These are phyloP conservation scores for Drosophila lacertosa DNA, from an alignment of 1,140 invertebrate genomes.

Conservation along the genomic window DNA sequence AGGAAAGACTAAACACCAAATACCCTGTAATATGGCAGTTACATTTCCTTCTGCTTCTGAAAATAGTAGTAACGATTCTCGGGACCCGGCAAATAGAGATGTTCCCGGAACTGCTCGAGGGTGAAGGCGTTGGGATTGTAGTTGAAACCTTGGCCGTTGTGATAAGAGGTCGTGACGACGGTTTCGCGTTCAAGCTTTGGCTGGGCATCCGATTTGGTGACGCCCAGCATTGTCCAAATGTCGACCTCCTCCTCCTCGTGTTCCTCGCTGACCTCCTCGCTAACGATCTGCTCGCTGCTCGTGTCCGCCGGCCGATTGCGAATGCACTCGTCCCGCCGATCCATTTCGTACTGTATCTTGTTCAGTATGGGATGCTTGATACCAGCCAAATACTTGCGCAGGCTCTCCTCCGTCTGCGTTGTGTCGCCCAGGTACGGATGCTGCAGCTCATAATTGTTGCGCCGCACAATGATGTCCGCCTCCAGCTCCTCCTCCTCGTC, in stretches of 20 bases:
- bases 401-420: conserved; percentile 13
- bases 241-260: conserved; percentile 49
- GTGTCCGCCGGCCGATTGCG: neutral
- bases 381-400: conserved; percentile 12
- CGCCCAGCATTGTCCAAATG: conserved; percentile 50
- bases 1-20: no score
- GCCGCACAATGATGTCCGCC: conserved; percentile 57
- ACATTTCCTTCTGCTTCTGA: conserved; percentile 30
- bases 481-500: conserved; percentile 53
- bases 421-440: conserved; percentile 29
- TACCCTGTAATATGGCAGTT: neutral
- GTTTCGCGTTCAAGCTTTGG: neutral
- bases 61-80: conserved; percentile 64
- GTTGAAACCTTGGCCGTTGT: neutral
- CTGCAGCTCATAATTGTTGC: conserved; percentile 49
- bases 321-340: neutral
- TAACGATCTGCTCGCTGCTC: neutral
- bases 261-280: conserved; percentile 10
- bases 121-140: conserved; percentile 58
- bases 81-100: conserved; percentile 56
- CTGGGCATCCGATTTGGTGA: neutral
- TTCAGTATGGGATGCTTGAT: conserved; percentile 45
- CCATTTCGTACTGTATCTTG: conserved; percentile 6
- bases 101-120: conserved; percentile 46
- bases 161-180: neutral